Percentiles rank a stretch among this genome's conserved stretches.
Evolutionary conservation across 1,140 invertebrate species (phyloP).

Genomic region (Maconellicoccus hirsutus): DNA sequence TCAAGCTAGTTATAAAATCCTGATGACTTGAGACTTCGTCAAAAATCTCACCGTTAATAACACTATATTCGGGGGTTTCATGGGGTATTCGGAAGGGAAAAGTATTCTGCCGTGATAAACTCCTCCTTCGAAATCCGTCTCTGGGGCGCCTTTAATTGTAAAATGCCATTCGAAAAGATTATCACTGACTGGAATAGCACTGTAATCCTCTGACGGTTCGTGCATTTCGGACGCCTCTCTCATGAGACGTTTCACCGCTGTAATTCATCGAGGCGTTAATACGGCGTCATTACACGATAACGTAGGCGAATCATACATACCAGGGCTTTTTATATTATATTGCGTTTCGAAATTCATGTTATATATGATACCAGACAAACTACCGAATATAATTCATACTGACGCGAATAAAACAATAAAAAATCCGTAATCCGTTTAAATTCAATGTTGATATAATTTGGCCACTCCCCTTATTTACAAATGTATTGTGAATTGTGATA

Average conservation of each 20-base stretch:
- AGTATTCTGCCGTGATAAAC: conserved; percentile 87
- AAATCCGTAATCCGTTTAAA: too few species aligned
- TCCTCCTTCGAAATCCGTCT: conserved; percentile 78
- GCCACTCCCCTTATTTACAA: too few species aligned
- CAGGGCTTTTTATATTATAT: conserved; percentile 11
- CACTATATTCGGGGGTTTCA: conserved; percentile 95
- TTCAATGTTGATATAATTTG: too few species aligned
- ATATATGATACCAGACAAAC: too few species aligned
- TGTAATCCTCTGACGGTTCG: conserved; percentile 80
- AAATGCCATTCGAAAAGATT: conserved; percentile 99
- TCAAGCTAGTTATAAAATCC: background rate
- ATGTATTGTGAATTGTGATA: too few species aligned
- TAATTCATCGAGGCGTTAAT: conserved; percentile 27
- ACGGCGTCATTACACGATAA: background rate
- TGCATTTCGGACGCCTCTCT: conserved; percentile 77
- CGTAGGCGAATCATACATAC: background rate
- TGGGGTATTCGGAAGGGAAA: conserved; percentile 84
- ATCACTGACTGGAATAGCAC: conserved; percentile 81
- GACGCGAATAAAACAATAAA: too few species aligned
- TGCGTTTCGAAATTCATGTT: background rate
- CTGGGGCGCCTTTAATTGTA: conserved; percentile 75
- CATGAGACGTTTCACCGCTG: conserved; percentile 89
- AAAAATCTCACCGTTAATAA: conserved; percentile 61
- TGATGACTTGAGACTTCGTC: background rate
- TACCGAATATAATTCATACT: too few species aligned